These are phyloP conservation scores for Microtus obscurus DNA, from an alignment of 2,797 vertebrate species.

Conservation along the genomic window DNA sequence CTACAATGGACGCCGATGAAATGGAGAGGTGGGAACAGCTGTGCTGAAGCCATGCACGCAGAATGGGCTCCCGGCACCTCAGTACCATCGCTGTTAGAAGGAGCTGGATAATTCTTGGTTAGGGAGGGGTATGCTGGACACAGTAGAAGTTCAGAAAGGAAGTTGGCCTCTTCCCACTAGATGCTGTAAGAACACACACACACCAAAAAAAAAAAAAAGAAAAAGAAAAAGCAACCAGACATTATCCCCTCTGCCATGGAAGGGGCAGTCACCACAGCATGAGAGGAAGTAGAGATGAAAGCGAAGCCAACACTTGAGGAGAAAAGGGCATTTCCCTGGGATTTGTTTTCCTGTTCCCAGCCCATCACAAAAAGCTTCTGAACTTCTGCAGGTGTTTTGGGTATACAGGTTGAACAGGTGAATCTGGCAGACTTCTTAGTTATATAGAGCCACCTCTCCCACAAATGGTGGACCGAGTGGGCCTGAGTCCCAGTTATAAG, in stretches of 20 bases:
- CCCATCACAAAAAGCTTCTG: neutral
- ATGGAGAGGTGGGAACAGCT: neutral
- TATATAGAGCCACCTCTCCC: neutral
- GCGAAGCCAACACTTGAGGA: neutral
- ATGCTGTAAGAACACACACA: neutral
- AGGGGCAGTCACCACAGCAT: neutral
- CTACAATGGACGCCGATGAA: neutral
- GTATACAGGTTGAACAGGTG: neutral
- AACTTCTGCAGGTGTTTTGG: neutral
- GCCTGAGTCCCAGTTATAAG: neutral
- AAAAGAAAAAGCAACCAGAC: neutral
- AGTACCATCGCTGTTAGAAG: fast-evolving
- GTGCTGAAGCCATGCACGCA: fast-evolving
- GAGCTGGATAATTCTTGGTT: too few relatives aligned
- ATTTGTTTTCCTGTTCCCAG: fast-evolving
- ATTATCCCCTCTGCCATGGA: too few relatives aligned
- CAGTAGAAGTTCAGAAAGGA: fast-evolving
- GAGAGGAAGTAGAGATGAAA: neutral
- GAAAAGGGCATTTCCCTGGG: too few relatives aligned
- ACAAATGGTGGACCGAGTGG: neutral
- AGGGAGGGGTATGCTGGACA: too few relatives aligned
- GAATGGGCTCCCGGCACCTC: neutral
- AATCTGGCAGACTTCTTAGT: neutral
- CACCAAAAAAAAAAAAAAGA: neutral
- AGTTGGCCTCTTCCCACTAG: neutral